Base-by-base conservation (phyloP, 1,140 invertebrate genomes). In the Teleopsis dalmanni region DNA sequence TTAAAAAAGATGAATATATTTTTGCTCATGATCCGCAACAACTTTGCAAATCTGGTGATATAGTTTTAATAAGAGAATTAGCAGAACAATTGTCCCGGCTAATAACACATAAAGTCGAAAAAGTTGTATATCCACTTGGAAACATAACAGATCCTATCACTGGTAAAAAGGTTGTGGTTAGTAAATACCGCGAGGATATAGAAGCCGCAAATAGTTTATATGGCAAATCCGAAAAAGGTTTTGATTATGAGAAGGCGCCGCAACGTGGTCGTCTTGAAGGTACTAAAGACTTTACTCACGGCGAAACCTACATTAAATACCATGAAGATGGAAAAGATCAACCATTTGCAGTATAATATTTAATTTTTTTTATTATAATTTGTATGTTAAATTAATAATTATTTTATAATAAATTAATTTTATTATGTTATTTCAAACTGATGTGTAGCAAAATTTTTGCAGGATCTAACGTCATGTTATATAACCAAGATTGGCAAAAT, bases 81-180 rank as follows among this genome's bases (percentile, higher is more conserved):
- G 80, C 83, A 10, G 61, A 82, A 47, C 84, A 81, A 68, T 51
- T 89, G 46, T 87, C 87, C 1, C 80, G 80, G 40, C 68, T 87
- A 11, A 87, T 92, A 4, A 83, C 84, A 7, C 88, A 92, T 57
- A 76, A 82, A 72, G 78, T 93, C 2, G 73, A 86, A 58, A 81
- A 90, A 66, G 78, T 91, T 13, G 77, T 93, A 21, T 88, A 87
- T 71, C 83, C 83, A 16, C 73, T 83, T 53, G 90, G 90, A 53
- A 87, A 93, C 73, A 73, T 90, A 14, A 85, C 79, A 35, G 87
- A 90, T 73, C 89, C 89, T 26, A 71, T 92, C 19, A 87, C 85
- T 53, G 83, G 84, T 22, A 89, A 89, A 63, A 86, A 87, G 71
- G 79, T 84, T 46, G 78, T 84, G 3, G 80, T 74, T 35, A 76